phyloP scores from a whole-genome alignment of 2,888 invertebrate species.

The Spilarctia lutea region DNA sequence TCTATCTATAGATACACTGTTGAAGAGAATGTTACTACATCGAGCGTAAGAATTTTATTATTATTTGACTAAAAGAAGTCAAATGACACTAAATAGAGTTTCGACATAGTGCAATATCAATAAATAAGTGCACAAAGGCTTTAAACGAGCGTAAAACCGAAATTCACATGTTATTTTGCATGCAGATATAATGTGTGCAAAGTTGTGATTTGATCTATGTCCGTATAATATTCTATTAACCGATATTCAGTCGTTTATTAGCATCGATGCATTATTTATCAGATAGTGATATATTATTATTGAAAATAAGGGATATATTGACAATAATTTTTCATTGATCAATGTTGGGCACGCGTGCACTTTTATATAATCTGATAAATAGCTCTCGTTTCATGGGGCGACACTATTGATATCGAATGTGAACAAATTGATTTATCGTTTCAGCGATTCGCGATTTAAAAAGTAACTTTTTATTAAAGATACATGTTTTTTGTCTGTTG shows the following conservation, averaged over 20 bases:
- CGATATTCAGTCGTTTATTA: constrained; percentile 61
- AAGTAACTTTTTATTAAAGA: constrained; percentile 57
- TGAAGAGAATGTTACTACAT: background rate
- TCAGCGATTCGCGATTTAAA: constrained; percentile 69
- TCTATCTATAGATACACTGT: no score
- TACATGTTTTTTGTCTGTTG: constrained; percentile 58
- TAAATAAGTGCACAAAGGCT: constrained; percentile 33
- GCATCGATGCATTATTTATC: constrained; percentile 54
- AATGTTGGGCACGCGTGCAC: constrained; percentile 73
- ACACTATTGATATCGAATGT: constrained; percentile 73
- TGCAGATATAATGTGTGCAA: constrained; percentile 71
- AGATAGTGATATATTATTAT: constrained; percentile 74
- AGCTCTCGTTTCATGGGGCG: constrained; percentile 74
- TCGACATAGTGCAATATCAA: constrained; percentile 42
- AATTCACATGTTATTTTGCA: constrained; percentile 65
- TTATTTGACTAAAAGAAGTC: background rate
- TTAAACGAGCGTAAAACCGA: constrained; percentile 64
- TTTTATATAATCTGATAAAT: constrained; percentile 80
- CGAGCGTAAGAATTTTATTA: background rate
- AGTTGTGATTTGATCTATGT: constrained; percentile 69
- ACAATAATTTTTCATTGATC: constrained; percentile 79
- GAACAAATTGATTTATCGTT: constrained; percentile 77
- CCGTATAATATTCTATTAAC: constrained; percentile 79
- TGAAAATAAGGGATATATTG: constrained; percentile 73
- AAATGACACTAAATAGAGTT: background rate